phyloP scores from a whole-genome alignment of 2,888 invertebrate species.

The Caenorhabditis auriculariae region DNA sequence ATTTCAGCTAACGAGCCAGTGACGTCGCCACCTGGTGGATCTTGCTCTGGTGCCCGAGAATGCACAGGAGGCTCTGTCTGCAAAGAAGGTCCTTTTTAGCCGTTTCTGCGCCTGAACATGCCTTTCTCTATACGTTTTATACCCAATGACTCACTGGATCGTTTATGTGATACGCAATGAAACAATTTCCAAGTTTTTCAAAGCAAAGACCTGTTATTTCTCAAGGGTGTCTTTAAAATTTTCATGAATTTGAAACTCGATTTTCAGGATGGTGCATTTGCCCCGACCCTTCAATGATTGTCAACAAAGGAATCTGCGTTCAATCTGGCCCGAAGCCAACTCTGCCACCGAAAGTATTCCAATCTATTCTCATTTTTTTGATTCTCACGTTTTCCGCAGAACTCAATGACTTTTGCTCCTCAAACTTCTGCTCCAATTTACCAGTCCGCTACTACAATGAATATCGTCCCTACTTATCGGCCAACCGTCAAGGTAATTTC shows the following conservation, averaged over 20 bases:
- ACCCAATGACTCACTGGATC: neutral
- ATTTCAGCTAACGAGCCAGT: constrained; percentile 51
- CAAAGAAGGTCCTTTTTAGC: constrained; percentile 33
- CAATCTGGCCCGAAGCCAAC: constrained; percentile 42
- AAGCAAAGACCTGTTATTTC: neutral
- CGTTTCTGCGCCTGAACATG: no score
- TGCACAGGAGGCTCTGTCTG: constrained; percentile 56
- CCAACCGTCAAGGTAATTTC: constrained; percentile 1
- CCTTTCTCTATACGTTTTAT: no score
- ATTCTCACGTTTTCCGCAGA: no score
- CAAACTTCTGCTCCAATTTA: constrained; percentile 3
- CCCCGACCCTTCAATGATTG: constrained; percentile 58
- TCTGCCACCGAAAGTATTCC: constrained; percentile 35
- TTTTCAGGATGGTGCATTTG: constrained; percentile 60
- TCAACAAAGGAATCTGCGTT: constrained; percentile 54
- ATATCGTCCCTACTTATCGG: neutral
- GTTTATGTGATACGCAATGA: no score
- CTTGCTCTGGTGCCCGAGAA: constrained; percentile 53
- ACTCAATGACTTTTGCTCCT: constrained; percentile 1
- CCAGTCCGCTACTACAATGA: constrained; percentile 8
- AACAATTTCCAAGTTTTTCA: no score
- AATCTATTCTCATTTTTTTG: no score
- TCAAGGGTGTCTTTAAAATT: neutral
- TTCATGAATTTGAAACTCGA: neutral
- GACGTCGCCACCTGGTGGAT: constrained; percentile 60